Evolutionary conservation across 2,113 vertebrate species (phyloP).

Genomic region (Lucifuga dentata): DNA sequence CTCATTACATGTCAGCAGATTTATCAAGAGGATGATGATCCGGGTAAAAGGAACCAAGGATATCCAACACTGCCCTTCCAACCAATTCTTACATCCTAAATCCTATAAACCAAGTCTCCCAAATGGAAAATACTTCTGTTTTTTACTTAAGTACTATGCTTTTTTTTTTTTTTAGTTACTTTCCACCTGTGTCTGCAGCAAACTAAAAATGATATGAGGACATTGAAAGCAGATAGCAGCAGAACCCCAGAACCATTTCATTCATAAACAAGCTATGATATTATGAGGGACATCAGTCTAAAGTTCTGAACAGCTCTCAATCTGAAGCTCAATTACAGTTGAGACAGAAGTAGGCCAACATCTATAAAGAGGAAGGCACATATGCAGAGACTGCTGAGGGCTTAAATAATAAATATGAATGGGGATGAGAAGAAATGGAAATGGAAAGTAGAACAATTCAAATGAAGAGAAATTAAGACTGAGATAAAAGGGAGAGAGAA

Average conservation of each 20-base stretch:
- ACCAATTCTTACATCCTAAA: too few relatives aligned
- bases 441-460: conserved; percentile 60
- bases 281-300: conserved; percentile 24
- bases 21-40: background rate
- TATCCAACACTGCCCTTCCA: background rate
- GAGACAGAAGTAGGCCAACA: conserved; percentile 75
- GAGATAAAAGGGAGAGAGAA: conserved; percentile 24
- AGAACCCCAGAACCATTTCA: conserved; percentile 11
- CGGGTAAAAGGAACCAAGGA: background rate
- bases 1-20: conserved; percentile 4
- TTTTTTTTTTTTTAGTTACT: too few relatives aligned
- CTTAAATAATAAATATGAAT: conserved; percentile 70
- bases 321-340: conserved; percentile 59
- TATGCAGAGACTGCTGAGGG: conserved; percentile 53
- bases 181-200: too few relatives aligned
- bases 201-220: too few relatives aligned
- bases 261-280: conserved; percentile 13
- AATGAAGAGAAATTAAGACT: conserved; percentile 59
- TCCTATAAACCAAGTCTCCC: background rate
- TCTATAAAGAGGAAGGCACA: conserved; percentile 52
- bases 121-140: too few relatives aligned
- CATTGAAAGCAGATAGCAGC: too few relatives aligned
- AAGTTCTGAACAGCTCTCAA: conserved; percentile 43
- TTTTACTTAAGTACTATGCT: too few relatives aligned
- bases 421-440: conserved; percentile 31